Base-by-base conservation (phyloP, 1,140 invertebrate genomes). In the Dinoponera quadriceps region DNA sequence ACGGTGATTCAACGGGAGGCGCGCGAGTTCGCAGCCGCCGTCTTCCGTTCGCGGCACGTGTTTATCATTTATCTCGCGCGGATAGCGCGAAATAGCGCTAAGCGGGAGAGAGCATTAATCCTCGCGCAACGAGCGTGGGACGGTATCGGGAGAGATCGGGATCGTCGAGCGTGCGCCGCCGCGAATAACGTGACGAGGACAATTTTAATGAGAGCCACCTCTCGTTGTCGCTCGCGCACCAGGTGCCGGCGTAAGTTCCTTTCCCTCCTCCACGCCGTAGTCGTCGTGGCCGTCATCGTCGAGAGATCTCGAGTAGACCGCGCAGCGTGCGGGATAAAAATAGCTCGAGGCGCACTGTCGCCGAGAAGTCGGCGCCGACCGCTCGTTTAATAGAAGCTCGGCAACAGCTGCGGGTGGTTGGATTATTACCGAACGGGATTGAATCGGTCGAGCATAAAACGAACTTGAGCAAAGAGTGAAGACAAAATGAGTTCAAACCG, bases 231-330 rank as follows among this genome's bases (percentile, higher is more conserved):
- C 18, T 38, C 60, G 60, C 29, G 51, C 59, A 48, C 75, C 51
- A 57, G 22, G 51, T 80, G 51, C 51, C 18, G n/a, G 20, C 75
- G 51, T 51, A 33, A 48, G 65, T 80, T 71, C 62, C 60, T 44
- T 49, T 55, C 57, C 74, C 59, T 75, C 13, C 51, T 57, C 38
- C 38, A n/a, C n/a, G n/a, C 11, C 38, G 3, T 44, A 1, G 3
- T 44, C 38, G 38, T 11, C 38, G 9, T 44, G n/a, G n/a, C n/a
- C 38, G 38, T 57, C 51, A 18, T 57, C 49, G 72, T 68, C 29
- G n/a, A 38, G 65, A 80, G 85, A 87, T 87, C 88, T 83, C 68
- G 65, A 82, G 72, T 69, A 57, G 59, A 48, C 72, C n/a, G 74
- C 51, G 38, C 38, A 44, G 38, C 82, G 69, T 54, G 49, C 51